These are phyloP conservation scores for Selenia dentaria DNA, from an alignment of 2,888 invertebrate genomes.

Conservation along the genomic window DNA sequence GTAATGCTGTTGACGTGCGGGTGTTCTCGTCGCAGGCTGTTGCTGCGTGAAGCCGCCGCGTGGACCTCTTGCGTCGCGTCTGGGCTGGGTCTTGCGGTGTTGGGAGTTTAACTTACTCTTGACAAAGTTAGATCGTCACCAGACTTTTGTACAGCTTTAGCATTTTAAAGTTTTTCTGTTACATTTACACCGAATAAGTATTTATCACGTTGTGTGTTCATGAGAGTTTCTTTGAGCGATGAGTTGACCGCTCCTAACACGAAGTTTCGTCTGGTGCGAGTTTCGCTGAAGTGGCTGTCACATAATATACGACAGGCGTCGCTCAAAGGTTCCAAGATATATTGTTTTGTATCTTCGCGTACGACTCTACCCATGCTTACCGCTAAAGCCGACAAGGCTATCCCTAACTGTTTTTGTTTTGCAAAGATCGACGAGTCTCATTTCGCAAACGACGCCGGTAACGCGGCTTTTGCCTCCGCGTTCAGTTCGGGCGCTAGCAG, in stretches of 20 bases:
- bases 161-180: too few relatives aligned
- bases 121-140: too few relatives aligned
- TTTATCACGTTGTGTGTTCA: background rate
- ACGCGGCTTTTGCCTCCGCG: slow-evolving; percentile 6
- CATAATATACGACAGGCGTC: slow-evolving; percentile 7
- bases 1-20: too few relatives aligned
- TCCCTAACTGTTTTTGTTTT: slow-evolving; percentile 3
- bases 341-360: background rate
- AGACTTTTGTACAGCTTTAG: too few relatives aligned
- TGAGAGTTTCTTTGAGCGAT: background rate
- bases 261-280: too few relatives aligned
- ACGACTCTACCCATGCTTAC: background rate
- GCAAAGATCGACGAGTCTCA: background rate
- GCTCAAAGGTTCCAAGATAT: slow-evolving; percentile 3
- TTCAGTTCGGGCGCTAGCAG: slow-evolving; percentile 3
- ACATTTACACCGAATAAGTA: too few relatives aligned
- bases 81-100: too few relatives aligned
- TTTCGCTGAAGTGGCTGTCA: slow-evolving; percentile 1
- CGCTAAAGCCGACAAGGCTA: slow-evolving; percentile 4
- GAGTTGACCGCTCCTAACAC: too few relatives aligned
- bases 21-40: too few relatives aligned
- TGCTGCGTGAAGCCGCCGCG: too few relatives aligned
- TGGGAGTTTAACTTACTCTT: too few relatives aligned
- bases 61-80: too few relatives aligned
- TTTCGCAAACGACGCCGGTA: slow-evolving; percentile 1